phyloP scores from a whole-genome alignment of 2,113 vertebrate genomes.

The Terrapene triunguis region DNA sequence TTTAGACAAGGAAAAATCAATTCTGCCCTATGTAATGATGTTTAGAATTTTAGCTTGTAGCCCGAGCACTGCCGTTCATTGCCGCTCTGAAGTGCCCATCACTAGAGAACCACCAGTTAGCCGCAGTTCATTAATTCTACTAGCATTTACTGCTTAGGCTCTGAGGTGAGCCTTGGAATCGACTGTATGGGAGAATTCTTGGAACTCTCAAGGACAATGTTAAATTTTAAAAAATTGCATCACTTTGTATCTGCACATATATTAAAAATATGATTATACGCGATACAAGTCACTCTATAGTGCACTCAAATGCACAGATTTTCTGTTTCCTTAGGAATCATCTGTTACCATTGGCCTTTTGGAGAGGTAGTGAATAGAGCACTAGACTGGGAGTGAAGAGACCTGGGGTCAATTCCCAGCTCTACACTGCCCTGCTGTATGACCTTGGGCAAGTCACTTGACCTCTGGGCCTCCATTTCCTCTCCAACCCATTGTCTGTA shows the following conservation, averaged over 20 bases:
- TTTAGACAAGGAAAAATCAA: constrained; percentile 19
- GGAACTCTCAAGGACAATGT: neutral
- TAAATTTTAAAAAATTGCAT: no score
- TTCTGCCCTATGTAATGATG: accelerated
- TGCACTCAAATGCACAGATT: no score
- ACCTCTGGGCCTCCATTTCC: neutral
- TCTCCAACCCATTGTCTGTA: neutral
- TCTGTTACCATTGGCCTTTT: no score
- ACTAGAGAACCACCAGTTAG: neutral
- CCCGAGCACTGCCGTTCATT: neutral
- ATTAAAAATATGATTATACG: no score
- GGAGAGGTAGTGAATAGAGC: neutral
- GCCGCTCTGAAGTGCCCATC: neutral
- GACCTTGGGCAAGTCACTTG: neutral
- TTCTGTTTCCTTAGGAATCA: no score
- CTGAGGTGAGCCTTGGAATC: accelerated
- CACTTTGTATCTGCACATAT: no score
- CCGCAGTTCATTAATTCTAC: neutral
- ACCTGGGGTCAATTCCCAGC: neutral
- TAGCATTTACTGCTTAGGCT: accelerated
- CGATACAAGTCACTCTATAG: neutral
- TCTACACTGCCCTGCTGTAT: neutral
- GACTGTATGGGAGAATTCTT: accelerated
- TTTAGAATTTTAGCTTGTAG: constrained; percentile 15
- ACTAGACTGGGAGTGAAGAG: neutral